Evolutionary conservation across 92 coral and sea anemone genomes (phyloP), one percentile per base, ranked within the genome.

Genomic region (Pocillopora grandis): DNA sequence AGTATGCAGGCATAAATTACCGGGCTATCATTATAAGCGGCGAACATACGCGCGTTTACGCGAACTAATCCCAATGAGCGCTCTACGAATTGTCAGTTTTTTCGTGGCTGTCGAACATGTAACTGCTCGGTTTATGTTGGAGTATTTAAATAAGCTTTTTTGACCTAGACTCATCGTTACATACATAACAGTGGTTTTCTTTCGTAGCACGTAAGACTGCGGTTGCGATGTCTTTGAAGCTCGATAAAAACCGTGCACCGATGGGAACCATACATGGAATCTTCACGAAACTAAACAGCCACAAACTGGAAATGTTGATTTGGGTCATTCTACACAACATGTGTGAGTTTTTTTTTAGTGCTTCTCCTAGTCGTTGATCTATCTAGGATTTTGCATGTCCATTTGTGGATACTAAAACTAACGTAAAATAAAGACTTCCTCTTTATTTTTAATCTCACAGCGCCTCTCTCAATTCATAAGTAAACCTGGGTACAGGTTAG

Each of bases 291-390:
- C 48, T 71, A 42, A 81, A 18, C 6, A 42, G 52, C 19, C 21
- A 35, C 69, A 81, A 65, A 31, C 58, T 81, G 23, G 85, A 81
- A 58, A 81, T 81, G 85, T 10, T 60, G 59, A 60, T 81, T 13
- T 81, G 85, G 85, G 71, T 70, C 56, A 36, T 81, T 81, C 48
- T 81, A 12, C 85, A 81, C 23, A 69, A 81, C 2, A 56, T 59
- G 36, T 16, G 85, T 81, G 9, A 81, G 77, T 58, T 33, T 15
- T 6, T 6, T 10, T 59, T 59, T 59, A 2, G 16, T 59, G 14
- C 62, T 59, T 59, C 14, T 59, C 18, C 18, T 12, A 12, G 62
- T 59, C 14, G 16, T 59, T 59, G 14, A 59, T 12, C 18, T 12
- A 16, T 12, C 52, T 42, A 42, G 52, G 33, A 67, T n/a, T 13